Conservation (phyloP, 2,113 vertebrate genomes). For the Embiotoca jacksoni region DNA sequence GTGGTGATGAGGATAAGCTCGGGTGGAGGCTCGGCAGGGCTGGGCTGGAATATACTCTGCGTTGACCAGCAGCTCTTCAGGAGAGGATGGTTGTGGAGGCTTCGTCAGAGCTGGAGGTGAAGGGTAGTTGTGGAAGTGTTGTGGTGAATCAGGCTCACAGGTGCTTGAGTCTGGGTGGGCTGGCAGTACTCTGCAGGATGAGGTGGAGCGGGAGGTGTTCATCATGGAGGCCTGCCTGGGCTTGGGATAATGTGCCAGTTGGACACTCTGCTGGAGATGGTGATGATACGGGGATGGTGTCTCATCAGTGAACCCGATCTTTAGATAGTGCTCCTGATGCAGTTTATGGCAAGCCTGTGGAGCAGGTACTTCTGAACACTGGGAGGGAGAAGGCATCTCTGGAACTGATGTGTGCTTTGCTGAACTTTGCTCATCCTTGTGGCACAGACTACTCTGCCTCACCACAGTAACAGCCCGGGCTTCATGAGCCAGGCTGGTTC, state of each 20-base stretch:
- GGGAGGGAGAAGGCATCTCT: conserved; percentile 56
- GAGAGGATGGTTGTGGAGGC: conserved; percentile 42
- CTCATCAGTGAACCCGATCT: conserved; percentile 43
- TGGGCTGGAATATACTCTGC: conserved; percentile 89
- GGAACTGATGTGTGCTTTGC: conserved; percentile 41
- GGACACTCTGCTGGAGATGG: conserved; percentile 52
- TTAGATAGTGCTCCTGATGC: conserved; percentile 57
- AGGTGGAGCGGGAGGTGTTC: conserved; percentile 28
- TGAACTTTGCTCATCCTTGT: conserved; percentile 74
- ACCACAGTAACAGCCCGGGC: conserved; percentile 64
- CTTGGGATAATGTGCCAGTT: conserved; percentile 54
- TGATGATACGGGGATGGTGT: conserved; percentile 33
- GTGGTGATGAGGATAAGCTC: conserved; percentile 62
- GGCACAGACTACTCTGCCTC: conserved; percentile 85
- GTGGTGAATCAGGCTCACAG: conserved; percentile 71
- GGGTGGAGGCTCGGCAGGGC: conserved; percentile 73
- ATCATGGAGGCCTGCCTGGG: conserved; percentile 33
- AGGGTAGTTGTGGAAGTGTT: conserved; percentile 58
- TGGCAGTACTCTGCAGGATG: conserved; percentile 52
- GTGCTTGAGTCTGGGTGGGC: conserved; percentile 67
- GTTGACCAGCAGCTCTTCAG: conserved; percentile 84
- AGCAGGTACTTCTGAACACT: conserved; percentile 63
- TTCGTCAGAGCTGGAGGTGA: conserved; percentile 27
- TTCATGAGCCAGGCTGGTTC: conserved; percentile 83
- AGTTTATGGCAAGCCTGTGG: conserved; percentile 48